Evolutionary conservation across 64 coral and sea anemone genomes (phyloP), one percentile per base, ranked within the genome.

Genomic region (Dendrophyllia cribrosa): DNA sequence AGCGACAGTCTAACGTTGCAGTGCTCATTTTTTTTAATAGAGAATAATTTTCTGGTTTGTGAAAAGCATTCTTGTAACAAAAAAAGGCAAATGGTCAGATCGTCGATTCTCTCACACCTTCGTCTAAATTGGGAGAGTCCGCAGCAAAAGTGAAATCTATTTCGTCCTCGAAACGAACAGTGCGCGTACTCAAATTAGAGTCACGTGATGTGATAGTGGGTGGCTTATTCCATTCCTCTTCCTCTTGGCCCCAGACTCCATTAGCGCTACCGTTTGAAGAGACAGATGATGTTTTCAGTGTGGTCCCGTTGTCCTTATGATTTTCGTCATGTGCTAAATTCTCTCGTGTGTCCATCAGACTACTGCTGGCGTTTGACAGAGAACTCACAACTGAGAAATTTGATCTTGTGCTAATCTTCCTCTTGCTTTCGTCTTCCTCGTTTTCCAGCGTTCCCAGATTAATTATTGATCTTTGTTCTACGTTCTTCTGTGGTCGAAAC

Each of bases 401-500:
- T 13, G 66, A 87, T 16, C 67, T 53, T 17, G 13, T 53, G 17
- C 66, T 87, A 9, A 87, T 87, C 53, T 72, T 84, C 64, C 80
- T 63, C 6, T 84, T 64, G 26, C 15, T 15, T 26, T 74, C 77
- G 9, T 58, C 67, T 10, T 92, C 59, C 3, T 47, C 51, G 10
- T 50, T 13, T 21, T 87, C 91, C 19, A 93, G 71, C 15, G 87
- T 90, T 11, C 91, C 91, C 44, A 93, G 67, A 23, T 58, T 93
- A 16, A 86, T 77, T 51, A 61, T 74, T 16, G 93, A 67, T 21
- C 79, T 86, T 2, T 80, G 82, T 23, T 71, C 93, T 21, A 90
- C 76, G 60, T 98, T 98, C 51, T 95, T 98, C 49, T 98, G 74
- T 72, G 87, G 96, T 56, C 79, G 94, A 66, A 95, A 87, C 20